Evolutionary conservation across 2,888 invertebrate genomes (phyloP), one percentile per base, ranked within the genome.

Genomic region (Bhutanitis thaidina): DNA sequence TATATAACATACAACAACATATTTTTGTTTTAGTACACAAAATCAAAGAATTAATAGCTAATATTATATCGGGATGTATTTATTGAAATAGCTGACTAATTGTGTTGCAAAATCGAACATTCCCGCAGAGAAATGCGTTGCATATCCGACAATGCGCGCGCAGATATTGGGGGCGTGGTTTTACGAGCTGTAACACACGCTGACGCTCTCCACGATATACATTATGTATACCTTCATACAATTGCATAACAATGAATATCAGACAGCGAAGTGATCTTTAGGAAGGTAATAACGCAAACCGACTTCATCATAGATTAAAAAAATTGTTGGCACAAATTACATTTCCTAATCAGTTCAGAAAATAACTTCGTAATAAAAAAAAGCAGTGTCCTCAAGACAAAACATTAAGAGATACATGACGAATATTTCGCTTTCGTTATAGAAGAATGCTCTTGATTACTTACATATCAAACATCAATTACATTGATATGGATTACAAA

Each of bases 151-250:
- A 45, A 37, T 51, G 46, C 51, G 51, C 45, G 51, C 51, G 51
- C 51, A 46, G 29, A 25, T 12, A 39, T 12, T n/a, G 51, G 30
- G 37, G 51, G 51, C 51, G 51, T 45, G 51, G 45, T 41, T 35
- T 39, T 35, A 41, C 10, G 29, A 13, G 29, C 16, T 30, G 49
- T 48, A 48, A 41, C 7, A 34, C 15, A 35, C 34, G 13, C 40
- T 39, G 45, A 36, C 40, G 27, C 32, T 43, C 43, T 14, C 14
- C 3, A 32, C 4, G 20, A 5, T 27, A 15, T 35, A 25, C n/a
- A 49, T 45, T 20, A 45, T n/a, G 13, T 38, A 27, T 36, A 51
- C 30, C 10, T 41, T 16, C 13, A 25, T 39, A 40, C 35, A 44
- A 46, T 46, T 46, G 40, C 36, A 25, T 49, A 29, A 49, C 36